Conservation (phyloP, 2,113 vertebrate species). For the Hirundichthys speculiger region DNA sequence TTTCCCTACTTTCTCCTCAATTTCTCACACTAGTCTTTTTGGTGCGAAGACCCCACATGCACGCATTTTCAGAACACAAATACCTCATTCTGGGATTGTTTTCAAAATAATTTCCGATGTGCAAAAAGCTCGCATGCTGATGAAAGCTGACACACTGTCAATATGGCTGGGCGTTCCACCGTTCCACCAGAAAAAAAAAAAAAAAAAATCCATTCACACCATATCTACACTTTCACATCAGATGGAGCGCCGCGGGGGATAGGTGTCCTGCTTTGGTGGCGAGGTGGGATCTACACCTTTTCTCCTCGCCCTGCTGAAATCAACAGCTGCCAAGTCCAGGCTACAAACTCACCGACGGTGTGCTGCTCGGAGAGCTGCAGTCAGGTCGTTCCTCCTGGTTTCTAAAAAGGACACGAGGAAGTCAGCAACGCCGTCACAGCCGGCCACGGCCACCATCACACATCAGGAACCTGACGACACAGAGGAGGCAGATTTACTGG, state of each 20-base stretch:
- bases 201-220: too few relatives aligned
- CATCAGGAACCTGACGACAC: slow-evolving; percentile 77
- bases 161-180: slow-evolving; percentile 14
- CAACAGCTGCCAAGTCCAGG: slow-evolving; percentile 8
- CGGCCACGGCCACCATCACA: slow-evolving; percentile 82
- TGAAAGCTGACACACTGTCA: slow-evolving; percentile 48
- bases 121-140: slow-evolving; percentile 15
- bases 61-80: slow-evolving; percentile 7
- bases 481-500: neutral
- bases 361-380: slow-evolving; percentile 54
- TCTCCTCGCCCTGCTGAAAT: slow-evolving; percentile 29
- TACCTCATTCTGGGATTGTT: neutral
- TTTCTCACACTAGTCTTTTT: neutral
- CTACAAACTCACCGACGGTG: slow-evolving; percentile 71
- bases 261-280: neutral
- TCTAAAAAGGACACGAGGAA: slow-evolving; percentile 66
- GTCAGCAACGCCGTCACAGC: slow-evolving; percentile 77
- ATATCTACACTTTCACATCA: too few relatives aligned
- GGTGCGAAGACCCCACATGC: slow-evolving; percentile 25
- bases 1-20: slow-evolving; percentile 14
- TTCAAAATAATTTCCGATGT: slow-evolving; percentile 16
- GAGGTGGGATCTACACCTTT: slow-evolving; percentile 66
- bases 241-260: neutral
- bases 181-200: slow-evolving; percentile 9
- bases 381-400: slow-evolving; percentile 58